A percentile compares a stretch with the other conserved stretches of the same genome.
phyloP scores from a whole-genome alignment of 2,888 invertebrate genomes.

The Erannis defoliaria region DNA sequence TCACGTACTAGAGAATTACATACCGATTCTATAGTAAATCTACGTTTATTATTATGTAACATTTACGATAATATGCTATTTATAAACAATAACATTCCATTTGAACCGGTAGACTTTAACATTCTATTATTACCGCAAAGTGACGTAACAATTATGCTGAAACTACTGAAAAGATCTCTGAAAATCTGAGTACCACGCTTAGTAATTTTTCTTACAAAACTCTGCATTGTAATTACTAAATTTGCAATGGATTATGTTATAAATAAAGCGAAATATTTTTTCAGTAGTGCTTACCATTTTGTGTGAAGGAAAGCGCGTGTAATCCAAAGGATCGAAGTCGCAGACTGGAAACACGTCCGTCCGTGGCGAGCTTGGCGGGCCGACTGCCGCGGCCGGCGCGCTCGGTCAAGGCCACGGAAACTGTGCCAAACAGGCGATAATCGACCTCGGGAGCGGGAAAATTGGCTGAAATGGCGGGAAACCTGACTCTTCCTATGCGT shows the following conservation, averaged over 20 bases:
- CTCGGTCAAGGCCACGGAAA: conserved; percentile 80
- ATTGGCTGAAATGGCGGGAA: conserved; percentile 45
- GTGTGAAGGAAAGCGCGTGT: conserved; percentile 62
- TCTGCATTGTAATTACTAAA: neutral
- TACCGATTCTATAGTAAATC: neutral
- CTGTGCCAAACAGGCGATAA: conserved; percentile 74
- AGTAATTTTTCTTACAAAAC: neutral
- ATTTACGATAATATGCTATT: conserved; percentile 26
- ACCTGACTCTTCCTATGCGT: conserved; percentile 43
- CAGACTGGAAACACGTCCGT: conserved; percentile 50
- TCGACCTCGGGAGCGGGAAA: conserved; percentile 49
- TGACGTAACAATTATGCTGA: conserved; percentile 43
- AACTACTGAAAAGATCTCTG: conserved; percentile 34
- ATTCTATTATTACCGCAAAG: conserved; percentile 40
- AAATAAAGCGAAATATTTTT: neutral
- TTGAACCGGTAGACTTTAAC: conserved; percentile 21
- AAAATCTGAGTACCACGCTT: conserved; percentile 12
- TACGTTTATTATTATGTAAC: conserved; percentile 19
- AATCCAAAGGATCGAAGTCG: conserved; percentile 41
- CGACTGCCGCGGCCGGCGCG: conserved; percentile 77
- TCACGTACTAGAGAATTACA: conserved; percentile 1
- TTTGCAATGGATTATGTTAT: neutral
- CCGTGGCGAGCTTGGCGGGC: conserved; percentile 65
- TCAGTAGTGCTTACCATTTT: conserved; percentile 72
- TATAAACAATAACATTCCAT: conserved; percentile 26